Percentiles rank a stretch among this genome's conserved stretches.
Conservation (phyloP, 1,140 invertebrate genomes). For the Lepidotrigona ventralis region DNA sequence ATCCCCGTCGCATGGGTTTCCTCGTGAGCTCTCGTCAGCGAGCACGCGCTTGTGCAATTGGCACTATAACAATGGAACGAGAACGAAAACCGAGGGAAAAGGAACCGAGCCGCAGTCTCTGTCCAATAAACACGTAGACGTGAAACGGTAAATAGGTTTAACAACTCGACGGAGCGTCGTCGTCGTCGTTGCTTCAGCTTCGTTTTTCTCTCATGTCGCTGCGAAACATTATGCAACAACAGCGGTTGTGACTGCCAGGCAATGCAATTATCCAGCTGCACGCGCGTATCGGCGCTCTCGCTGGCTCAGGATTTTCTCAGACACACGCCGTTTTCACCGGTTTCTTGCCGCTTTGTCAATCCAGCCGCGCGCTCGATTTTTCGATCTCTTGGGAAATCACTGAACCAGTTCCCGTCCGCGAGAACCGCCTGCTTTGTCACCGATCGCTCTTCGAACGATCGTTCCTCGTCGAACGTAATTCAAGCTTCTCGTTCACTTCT, state of each 20-base stretch:
- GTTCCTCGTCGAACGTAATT: background rate
- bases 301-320: conserved; percentile 20
- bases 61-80: conserved; percentile 47
- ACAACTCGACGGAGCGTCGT: conserved; percentile 7
- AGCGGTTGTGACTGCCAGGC: conserved; percentile 34
- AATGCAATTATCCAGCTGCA: conserved; percentile 33
- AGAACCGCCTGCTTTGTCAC: conserved; percentile 1
- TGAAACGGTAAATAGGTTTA: conserved; percentile 32
- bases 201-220: background rate
- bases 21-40: background rate
- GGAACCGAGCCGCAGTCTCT: background rate
- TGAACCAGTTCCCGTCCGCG: conserved; percentile 18
- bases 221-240: conserved; percentile 55
- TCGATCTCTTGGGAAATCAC: conserved; percentile 43
- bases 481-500: background rate
- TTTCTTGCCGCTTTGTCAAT: conserved; percentile 7
- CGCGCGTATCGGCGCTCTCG: conserved; percentile 10
- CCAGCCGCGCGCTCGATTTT: conserved; percentile 6
- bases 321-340: conserved; percentile 36
- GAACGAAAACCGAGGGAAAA: conserved; percentile 29
- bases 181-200: conserved; percentile 9
- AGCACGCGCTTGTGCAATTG: conserved; percentile 51
- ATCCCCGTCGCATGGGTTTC: conserved; percentile 47
- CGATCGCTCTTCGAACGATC: background rate
- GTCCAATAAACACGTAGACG: conserved; percentile 39